A percentile compares a stretch with the other conserved stretches of the same genome.
phyloP scores from a whole-genome alignment of 2,797 vertebrate species.

The Clarias pachynema region DNA sequence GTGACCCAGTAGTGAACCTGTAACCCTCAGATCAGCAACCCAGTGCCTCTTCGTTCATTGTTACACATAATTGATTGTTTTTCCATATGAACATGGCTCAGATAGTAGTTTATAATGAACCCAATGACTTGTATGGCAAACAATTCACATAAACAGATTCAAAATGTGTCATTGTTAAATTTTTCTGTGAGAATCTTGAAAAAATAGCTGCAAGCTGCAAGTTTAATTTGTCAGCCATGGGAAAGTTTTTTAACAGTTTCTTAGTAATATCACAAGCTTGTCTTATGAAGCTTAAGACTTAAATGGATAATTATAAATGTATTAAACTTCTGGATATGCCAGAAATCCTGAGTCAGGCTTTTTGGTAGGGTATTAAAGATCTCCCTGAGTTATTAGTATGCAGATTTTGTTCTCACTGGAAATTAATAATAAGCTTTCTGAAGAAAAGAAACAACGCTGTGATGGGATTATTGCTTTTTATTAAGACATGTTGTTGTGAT shows the following conservation, averaged over 20 bases:
- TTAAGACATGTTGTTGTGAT: constrained; percentile 14
- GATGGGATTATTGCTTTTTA: constrained; percentile 16
- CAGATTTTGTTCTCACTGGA: neutral
- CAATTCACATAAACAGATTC: neutral
- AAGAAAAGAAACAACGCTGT: constrained; percentile 1
- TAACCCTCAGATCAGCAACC: too few species aligned
- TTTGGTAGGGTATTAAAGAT: neutral
- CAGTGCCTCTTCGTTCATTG: too few species aligned
- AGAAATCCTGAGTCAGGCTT: neutral
- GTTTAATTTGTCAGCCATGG: neutral
- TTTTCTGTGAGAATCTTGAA: neutral
- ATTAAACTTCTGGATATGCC: constrained; percentile 1
- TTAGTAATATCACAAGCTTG: neutral
- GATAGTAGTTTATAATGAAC: neutral
- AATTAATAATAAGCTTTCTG: constrained; percentile 25
- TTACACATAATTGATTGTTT: neutral
- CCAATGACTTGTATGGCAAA: too few species aligned
- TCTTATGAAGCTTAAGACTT: neutral
- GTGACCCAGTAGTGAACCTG: too few species aligned
- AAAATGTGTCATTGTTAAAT: neutral
- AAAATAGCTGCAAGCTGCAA: neutral
- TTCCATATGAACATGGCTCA: neutral
- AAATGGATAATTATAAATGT: neutral
- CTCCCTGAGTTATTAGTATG: neutral
- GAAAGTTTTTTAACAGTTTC: too few species aligned